Evolutionary conservation across 2,113 vertebrate species (phyloP), one percentile per base, ranked within the genome.

Genomic region (Halichoerus grypus): DNA sequence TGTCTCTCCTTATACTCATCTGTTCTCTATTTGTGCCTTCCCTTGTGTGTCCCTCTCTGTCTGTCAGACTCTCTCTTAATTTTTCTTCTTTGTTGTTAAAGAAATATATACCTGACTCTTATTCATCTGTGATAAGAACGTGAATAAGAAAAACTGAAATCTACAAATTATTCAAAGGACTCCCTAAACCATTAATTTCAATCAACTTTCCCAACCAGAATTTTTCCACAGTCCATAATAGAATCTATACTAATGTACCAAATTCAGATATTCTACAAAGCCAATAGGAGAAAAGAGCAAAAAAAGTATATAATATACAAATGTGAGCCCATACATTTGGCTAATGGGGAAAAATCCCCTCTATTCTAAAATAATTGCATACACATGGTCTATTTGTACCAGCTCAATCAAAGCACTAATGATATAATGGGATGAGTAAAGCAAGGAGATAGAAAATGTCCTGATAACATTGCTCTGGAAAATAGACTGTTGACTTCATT

Each of bases 201-300:
- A 59, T 95, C 79, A 92, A 86, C 39, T 61, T 92, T 95, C 57
- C 49, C 72, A 95, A 28, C 31, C 21, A 89, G 18, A 85, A 74
- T 88, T 85, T 80, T 92, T 89, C 81, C 55, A 80, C 26, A 85
- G 26, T 67, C 92, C 74, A 81, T 80, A 67, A 71, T 28, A 93
- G 5, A 87, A 42, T 49, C 53, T 61, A 83, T 46, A 65, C 33
- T 69, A 74, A 46, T 33, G 19, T 55, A 72, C 63, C 42, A 92
- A 80, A 80, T 86, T 36, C 36, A n/a, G 80, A 49, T 90, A 84
- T 65, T 81, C 55, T 65, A 76, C 36, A 83, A 74, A 81, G 7
- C 46, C 46, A 82, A 55, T 81, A 63, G 88, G 71, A 51, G 31
- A 80, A 63, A 74, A 53, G 53, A 90, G 55, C 9, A 61, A 67